A percentile compares a stretch with the other conserved stretches of the same genome.
phyloP scores from a whole-genome alignment of 2,113 vertebrate species.

The Etheostoma spectabile region DNA sequence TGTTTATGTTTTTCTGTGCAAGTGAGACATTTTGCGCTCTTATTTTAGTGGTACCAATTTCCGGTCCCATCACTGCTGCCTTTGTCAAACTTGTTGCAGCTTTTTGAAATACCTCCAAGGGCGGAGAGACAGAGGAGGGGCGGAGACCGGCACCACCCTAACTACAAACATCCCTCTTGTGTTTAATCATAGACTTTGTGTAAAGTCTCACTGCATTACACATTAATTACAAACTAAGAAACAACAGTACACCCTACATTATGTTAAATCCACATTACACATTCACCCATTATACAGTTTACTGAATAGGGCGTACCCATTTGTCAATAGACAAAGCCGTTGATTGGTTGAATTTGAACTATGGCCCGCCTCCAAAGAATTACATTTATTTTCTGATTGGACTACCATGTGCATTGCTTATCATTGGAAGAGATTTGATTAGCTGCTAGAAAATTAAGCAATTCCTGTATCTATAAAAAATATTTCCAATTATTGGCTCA shows the following conservation, averaged over 20 bases:
- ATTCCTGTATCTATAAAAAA: not conserved
- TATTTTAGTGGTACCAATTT: conserved; percentile 23
- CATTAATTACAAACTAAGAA: too few relatives aligned
- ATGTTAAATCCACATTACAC: not conserved
- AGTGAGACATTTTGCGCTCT: not conserved
- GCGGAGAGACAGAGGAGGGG: conserved; percentile 77
- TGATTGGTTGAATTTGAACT: conserved; percentile 73
- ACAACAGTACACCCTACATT: too few relatives aligned
- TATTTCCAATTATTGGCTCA: not conserved
- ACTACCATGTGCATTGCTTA: rapidly evolving
- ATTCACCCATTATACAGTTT: not conserved
- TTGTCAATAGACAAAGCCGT: not conserved
- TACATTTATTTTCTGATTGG: conserved; percentile 37
- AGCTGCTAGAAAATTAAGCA: not conserved
- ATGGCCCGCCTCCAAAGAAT: conserved; percentile 10
- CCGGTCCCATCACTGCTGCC: conserved; percentile 5
- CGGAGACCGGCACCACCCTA: conserved; percentile 46
- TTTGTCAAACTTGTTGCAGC: conserved; percentile 37
- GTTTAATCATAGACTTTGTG: not conserved
- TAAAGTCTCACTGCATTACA: not conserved
- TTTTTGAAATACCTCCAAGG: conserved; percentile 79
- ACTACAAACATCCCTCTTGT: not conserved
- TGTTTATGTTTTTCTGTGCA: not conserved
- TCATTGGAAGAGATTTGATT: conserved; percentile 13
- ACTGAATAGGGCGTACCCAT: not conserved